These are phyloP conservation scores for Lepidocyrtinus sp. DNA, from an alignment of 2,888 invertebrate species.

Conservation along the genomic window DNA sequence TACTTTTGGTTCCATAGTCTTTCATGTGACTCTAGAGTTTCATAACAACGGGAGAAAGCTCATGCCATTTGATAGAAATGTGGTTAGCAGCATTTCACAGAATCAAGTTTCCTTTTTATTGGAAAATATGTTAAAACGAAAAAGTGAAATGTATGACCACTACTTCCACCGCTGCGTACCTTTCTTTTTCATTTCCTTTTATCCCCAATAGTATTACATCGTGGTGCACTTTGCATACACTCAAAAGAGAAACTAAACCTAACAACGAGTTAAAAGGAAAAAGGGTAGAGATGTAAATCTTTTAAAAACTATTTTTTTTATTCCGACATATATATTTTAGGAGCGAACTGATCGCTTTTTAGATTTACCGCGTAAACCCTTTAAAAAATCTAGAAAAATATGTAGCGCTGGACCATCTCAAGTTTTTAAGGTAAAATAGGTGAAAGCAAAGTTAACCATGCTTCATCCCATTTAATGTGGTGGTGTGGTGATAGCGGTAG, in stretches of 20 bases:
- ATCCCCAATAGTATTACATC: not conserved
- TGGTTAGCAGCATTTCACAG: not conserved
- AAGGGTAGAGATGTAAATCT: not conserved
- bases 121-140: not conserved
- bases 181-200: not conserved
- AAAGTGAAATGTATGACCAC: not conserved
- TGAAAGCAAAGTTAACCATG: slow-evolving; percentile 48
- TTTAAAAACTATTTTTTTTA: not conserved
- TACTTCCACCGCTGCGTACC: too few species aligned
- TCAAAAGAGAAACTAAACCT: not conserved
- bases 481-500: slow-evolving; percentile 5
- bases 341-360: not conserved
- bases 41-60: too few species aligned
- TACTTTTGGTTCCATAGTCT: too few species aligned
- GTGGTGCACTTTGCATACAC: not conserved
- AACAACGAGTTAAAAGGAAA: not conserved
- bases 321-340: not conserved
- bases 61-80: not conserved
- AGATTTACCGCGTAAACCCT: not conserved
- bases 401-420: not conserved
- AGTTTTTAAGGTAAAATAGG: slow-evolving; percentile 21
- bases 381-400: too few species aligned
- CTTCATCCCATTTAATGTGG: slow-evolving; percentile 43
- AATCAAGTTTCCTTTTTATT: not conserved
- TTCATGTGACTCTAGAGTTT: too few species aligned